Conservation (phyloP, 2,888 invertebrate species). For the Ophioninae sp. region DNA sequence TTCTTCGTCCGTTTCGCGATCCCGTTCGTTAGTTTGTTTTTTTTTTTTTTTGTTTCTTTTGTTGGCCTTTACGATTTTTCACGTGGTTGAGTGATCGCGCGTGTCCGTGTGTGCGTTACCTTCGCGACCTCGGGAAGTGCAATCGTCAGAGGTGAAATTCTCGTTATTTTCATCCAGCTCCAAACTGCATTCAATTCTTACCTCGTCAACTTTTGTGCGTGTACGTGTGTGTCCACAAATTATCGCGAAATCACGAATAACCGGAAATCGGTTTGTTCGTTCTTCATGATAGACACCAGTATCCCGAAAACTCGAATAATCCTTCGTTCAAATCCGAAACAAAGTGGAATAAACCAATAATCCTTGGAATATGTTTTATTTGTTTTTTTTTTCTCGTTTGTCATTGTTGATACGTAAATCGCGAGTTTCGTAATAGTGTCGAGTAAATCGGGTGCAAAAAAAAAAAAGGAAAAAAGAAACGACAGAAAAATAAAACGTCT, state of each 20-base stretch:
- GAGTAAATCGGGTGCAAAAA: not conserved
- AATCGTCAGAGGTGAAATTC: not conserved
- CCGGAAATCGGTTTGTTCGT: not conserved
- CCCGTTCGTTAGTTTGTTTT: no score
- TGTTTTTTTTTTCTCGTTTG: no score
- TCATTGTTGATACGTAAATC: not conserved
- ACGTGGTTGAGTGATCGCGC: conserved; percentile 36
- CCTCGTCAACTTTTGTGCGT: not conserved
- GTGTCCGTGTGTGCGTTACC: conserved; percentile 10
- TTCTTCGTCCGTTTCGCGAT: conserved; percentile 13
- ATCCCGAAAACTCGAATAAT: not conserved
- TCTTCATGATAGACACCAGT: not conserved
- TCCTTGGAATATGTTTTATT: no score
- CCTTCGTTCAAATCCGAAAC: not conserved
- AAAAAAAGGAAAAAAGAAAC: not conserved
- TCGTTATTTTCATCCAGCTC: not conserved
- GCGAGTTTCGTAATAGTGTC: not conserved
- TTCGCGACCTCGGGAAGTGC: conserved; percentile 6
- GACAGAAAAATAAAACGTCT: not conserved
- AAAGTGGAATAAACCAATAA: not conserved
- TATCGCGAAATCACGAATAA: not conserved
- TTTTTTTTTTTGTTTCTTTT: no score
- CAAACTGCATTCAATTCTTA: no score
- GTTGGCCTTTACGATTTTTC: not conserved
- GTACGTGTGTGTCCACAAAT: not conserved